Percentiles rank a stretch among this genome's conserved stretches.
Conservation (phyloP, 2,888 invertebrate genomes). For the Drosophila falleni region DNA sequence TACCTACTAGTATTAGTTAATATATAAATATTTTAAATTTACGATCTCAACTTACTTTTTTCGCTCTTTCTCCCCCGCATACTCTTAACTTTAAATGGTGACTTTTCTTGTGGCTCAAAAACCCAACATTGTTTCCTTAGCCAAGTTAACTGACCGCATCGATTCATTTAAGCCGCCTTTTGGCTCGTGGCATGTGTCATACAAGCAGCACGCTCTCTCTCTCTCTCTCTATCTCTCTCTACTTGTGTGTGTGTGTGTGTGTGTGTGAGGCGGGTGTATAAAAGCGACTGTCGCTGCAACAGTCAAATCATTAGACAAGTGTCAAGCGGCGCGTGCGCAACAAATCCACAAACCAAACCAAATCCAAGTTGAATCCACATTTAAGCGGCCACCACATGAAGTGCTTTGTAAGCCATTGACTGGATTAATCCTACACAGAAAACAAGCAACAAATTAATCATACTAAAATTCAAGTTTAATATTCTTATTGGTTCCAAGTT, state of each 20-base stretch:
- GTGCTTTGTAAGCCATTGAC: conserved; percentile 75
- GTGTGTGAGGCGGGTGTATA: conserved; percentile 52
- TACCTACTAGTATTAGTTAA: no score
- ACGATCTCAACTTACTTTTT: not conserved
- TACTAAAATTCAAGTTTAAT: no score
- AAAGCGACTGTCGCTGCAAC: conserved; percentile 47
- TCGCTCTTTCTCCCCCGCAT: no score
- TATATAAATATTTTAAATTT: no score
- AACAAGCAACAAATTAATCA: no score
- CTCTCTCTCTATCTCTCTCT: not conserved
- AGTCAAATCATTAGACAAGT: conserved; percentile 63
- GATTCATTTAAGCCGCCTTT: conserved; percentile 10
- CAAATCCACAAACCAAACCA: not conserved
- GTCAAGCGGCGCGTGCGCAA: conserved; percentile 69
- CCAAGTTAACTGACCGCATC: conserved; percentile 35
- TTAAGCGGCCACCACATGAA: conserved; percentile 78
- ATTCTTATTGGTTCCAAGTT: no score
- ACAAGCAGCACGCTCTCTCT: conserved; percentile 6
- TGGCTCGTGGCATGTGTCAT: conserved; percentile 62
- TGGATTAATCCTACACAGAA: not conserved
- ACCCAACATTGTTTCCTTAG: conserved; percentile 51
- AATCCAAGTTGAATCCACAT: conserved; percentile 45
- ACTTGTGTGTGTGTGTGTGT: conserved; percentile 5
- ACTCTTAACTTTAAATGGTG: not conserved
- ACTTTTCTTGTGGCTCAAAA: conserved; percentile 12